Conservation (phyloP, 2,113 vertebrate species). For the Corydoras maculifer region DNA sequence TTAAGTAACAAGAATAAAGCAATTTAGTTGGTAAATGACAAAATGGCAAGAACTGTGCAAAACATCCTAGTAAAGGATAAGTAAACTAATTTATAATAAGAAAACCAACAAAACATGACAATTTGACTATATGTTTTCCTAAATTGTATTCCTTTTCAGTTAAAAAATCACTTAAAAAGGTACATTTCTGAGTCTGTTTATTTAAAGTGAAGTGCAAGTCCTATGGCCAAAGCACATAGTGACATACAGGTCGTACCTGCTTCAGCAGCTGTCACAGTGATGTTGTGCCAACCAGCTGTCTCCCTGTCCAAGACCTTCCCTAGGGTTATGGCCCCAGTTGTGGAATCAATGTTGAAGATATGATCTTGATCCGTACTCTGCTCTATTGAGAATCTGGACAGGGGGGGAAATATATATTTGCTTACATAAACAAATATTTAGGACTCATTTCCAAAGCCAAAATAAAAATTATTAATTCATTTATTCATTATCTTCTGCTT, state of each 20-base stretch:
- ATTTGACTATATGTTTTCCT: too few species aligned
- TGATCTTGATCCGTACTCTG: slow-evolving; percentile 77
- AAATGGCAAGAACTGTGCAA: too few species aligned
- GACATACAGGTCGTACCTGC: slow-evolving; percentile 66
- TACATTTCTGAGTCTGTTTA: not conserved
- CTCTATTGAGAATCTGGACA: slow-evolving; percentile 85
- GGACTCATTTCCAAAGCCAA: not conserved
- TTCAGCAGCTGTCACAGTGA: slow-evolving; percentile 89
- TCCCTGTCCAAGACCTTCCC: slow-evolving; percentile 88
- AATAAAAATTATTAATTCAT: too few species aligned
- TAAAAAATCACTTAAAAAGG: not conserved
- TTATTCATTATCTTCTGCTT: too few species aligned
- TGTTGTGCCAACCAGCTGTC: slow-evolving; percentile 94
- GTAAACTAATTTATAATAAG: not conserved
- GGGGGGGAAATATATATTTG: not conserved
- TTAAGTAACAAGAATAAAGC: too few species aligned
- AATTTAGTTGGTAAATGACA: too few species aligned
- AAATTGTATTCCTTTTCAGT: too few species aligned
- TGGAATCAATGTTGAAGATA: slow-evolving; percentile 87
- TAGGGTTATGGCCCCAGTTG: slow-evolving; percentile 83
- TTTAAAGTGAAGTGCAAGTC: slow-evolving; percentile 13
- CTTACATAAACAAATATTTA: not conserved
- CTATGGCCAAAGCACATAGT: slow-evolving; percentile 9
- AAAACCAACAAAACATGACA: not conserved
- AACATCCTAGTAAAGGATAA: too few species aligned